Percentiles rank a stretch among this genome's conserved stretches.
Conservation (phyloP, 2,797 vertebrate genomes). For the Zenarchopterus dispar region DNA sequence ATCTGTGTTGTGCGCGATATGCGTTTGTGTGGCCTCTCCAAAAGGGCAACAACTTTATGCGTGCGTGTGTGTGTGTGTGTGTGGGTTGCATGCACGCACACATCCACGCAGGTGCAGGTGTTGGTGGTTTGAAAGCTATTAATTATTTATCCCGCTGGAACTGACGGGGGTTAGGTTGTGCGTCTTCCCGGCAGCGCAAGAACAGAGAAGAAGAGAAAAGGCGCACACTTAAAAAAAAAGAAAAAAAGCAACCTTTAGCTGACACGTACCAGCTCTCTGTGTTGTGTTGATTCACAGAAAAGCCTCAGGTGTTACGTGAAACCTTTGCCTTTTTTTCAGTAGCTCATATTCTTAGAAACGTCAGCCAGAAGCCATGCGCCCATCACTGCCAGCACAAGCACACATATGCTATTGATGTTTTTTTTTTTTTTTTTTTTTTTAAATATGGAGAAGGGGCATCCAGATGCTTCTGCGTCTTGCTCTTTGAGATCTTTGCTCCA, state of each 20-base stretch:
- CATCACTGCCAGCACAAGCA: slow-evolving; percentile 8
- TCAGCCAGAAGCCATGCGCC: slow-evolving; percentile 7
- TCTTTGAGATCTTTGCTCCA: slow-evolving; percentile 6
- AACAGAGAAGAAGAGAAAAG: slow-evolving; percentile 29
- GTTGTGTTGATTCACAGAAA: slow-evolving; percentile 47
- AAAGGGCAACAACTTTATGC: slow-evolving; percentile 60
- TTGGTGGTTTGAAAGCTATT: slow-evolving; percentile 17
- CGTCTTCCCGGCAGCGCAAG: slow-evolving; percentile 5
- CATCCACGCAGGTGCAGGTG: too few relatives aligned
- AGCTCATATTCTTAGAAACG: slow-evolving; percentile 11
- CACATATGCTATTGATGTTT: slow-evolving; percentile 34
- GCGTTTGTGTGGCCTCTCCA: neutral
- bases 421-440: too few relatives aligned
- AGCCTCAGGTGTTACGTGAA: slow-evolving; percentile 37
- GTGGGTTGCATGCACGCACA: neutral
- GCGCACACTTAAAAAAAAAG: slow-evolving; percentile 7
- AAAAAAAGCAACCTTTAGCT: slow-evolving; percentile 33
- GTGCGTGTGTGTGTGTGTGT: neutral
- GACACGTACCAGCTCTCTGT: slow-evolving; percentile 25
- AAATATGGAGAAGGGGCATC: slow-evolving; percentile 9
- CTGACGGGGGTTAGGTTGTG: slow-evolving; percentile 42
- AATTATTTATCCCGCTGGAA: slow-evolving; percentile 61
- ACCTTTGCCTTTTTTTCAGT: slow-evolving; percentile 18
- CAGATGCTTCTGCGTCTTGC: slow-evolving; percentile 21
- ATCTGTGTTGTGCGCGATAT: neutral